Conservation (phyloP, 2,113 vertebrate species). For the Sitta europaea region DNA sequence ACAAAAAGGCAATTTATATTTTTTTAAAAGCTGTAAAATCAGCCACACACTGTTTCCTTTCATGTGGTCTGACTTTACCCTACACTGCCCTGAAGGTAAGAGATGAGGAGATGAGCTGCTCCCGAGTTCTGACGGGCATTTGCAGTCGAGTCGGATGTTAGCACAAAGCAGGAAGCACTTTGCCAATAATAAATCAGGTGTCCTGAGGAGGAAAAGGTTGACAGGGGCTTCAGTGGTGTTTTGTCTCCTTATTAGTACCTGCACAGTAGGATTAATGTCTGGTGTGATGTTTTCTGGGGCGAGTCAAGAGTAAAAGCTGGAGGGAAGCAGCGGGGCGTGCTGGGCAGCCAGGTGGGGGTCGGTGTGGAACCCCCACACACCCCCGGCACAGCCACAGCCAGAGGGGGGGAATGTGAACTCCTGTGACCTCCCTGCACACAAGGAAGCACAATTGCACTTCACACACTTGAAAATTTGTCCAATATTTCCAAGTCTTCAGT, state of each 20-base stretch:
- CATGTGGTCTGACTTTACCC: slow-evolving; percentile 59
- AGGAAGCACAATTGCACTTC: not conserved
- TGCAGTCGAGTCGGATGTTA: not conserved
- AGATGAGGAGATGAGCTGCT: slow-evolving; percentile 48
- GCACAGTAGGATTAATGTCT: not conserved
- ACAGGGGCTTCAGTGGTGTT: not conserved
- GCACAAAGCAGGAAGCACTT: slow-evolving; percentile 64
- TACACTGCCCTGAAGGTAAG: slow-evolving; percentile 45
- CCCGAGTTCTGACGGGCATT: not conserved
- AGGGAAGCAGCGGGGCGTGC: not conserved
- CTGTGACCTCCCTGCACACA: not conserved
- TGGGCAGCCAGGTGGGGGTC: accelerated
- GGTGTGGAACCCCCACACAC: not conserved
- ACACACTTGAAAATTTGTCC: not conserved
- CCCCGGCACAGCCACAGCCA: accelerated
- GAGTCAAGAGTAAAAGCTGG: not conserved
- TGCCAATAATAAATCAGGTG: slow-evolving; percentile 72
- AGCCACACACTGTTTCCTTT: slow-evolving; percentile 15
- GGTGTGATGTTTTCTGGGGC: accelerated
- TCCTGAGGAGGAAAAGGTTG: not conserved
- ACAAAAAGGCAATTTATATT: not conserved
- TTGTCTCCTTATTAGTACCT: slow-evolving; percentile 38
- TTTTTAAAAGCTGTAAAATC: slow-evolving; percentile 27
- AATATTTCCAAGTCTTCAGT: not conserved
- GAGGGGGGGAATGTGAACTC: not conserved